Evolutionary conservation across 2,888 invertebrate species (phyloP).

Genomic region (Parnassius smintheus): DNA sequence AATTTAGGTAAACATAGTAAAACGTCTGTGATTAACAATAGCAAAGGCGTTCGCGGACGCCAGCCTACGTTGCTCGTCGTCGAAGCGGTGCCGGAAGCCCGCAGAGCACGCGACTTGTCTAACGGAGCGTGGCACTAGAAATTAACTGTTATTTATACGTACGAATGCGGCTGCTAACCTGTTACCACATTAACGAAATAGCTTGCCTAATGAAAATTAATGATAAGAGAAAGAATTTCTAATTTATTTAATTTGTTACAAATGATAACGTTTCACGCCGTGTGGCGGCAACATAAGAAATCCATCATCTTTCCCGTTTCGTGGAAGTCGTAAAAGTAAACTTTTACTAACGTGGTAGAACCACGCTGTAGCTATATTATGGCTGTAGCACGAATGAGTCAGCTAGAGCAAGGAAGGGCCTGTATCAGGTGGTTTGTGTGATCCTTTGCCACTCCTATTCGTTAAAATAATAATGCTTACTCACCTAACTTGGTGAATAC

Average conservation of each 20-base stretch:
- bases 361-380: too few relatives aligned
- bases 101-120: slow-evolving; percentile 67
- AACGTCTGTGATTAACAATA: slow-evolving; percentile 24
- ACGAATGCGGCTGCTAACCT: slow-evolving; percentile 53
- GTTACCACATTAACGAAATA: slow-evolving; percentile 41
- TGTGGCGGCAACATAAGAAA: too few relatives aligned
- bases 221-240: not conserved
- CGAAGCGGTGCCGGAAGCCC: slow-evolving; percentile 64
- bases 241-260: not conserved
- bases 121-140: slow-evolving; percentile 76
- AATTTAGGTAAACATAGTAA: not conserved
- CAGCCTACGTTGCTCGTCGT: slow-evolving; percentile 47
- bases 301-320: too few relatives aligned
- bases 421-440: too few relatives aligned
- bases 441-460: too few relatives aligned
- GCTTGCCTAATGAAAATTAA: slow-evolving; percentile 38
- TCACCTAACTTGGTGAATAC: too few relatives aligned
- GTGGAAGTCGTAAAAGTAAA: too few relatives aligned
- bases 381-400: too few relatives aligned
- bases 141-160: slow-evolving; percentile 77
- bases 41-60: slow-evolving; percentile 35
- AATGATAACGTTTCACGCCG: too few relatives aligned
- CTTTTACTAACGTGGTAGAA: too few relatives aligned
- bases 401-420: too few relatives aligned
- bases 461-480: too few relatives aligned